Percentiles rank a stretch among this genome's conserved stretches.
Conservation (phyloP, 2,888 invertebrate genomes). For the Anodontia alba region DNA sequence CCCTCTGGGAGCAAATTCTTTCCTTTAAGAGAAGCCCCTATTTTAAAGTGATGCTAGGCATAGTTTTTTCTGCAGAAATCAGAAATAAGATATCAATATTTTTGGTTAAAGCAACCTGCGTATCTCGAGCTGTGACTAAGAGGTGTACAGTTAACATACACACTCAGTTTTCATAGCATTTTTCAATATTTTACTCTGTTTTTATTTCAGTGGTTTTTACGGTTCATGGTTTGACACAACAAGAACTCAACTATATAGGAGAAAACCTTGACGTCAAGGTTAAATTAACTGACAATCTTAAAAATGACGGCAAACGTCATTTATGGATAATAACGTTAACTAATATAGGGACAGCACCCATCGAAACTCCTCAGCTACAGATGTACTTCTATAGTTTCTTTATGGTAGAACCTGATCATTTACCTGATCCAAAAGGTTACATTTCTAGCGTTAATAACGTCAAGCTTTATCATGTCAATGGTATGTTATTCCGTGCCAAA, state of each 20-base stretch:
- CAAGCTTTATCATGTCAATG: slow-evolving; percentile 69
- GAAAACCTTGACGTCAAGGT: slow-evolving; percentile 49
- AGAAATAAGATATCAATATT: too few relatives aligned
- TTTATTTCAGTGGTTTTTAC: slow-evolving; percentile 22
- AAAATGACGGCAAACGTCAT: slow-evolving; percentile 60
- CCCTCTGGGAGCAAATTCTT: too few relatives aligned
- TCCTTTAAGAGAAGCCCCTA: too few relatives aligned
- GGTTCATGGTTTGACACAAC: slow-evolving; percentile 37
- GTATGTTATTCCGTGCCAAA: slow-evolving; percentile 72
- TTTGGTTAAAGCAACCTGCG: too few relatives aligned
- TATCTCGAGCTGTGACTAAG: too few relatives aligned
- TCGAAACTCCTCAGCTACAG: slow-evolving; percentile 54
- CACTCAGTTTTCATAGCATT: too few relatives aligned
- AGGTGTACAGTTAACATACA: too few relatives aligned
- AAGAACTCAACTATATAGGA: slow-evolving; percentile 52
- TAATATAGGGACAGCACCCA: slow-evolving; percentile 48
- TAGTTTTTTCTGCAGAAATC: too few relatives aligned
- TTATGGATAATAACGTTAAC: slow-evolving; percentile 52
- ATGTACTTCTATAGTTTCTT: slow-evolving; percentile 76
- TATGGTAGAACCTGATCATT: slow-evolving; percentile 73
- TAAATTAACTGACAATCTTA: slow-evolving; percentile 58
- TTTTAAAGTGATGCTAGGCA: too few relatives aligned
- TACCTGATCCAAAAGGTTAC: slow-evolving; percentile 63
- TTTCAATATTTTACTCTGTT: too few relatives aligned
- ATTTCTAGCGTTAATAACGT: slow-evolving; percentile 56